Conservation (phyloP, 1,140 invertebrate species). For the Riptortus pedestris region DNA sequence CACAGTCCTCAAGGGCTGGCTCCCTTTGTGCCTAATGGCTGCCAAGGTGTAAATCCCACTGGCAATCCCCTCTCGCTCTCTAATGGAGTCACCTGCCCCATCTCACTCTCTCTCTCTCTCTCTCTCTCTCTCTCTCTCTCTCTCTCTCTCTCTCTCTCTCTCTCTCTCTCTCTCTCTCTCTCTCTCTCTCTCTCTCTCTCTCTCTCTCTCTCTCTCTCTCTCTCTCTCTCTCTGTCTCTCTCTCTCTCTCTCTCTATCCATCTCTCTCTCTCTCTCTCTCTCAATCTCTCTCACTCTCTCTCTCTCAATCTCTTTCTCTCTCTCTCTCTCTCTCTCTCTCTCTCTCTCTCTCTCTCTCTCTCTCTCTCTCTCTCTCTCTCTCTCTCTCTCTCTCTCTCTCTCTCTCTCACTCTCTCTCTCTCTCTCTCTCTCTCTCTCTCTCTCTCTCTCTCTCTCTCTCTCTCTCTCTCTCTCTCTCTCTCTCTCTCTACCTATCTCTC, state of each 20-base stretch:
- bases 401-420: conserved; percentile 19
- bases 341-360: conserved; percentile 15
- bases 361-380: conserved; percentile 15
- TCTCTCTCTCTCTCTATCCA: no score
- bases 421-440: conserved; percentile 15
- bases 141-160: conserved; percentile 17
- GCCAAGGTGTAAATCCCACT: no score
- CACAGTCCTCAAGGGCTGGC: no score
- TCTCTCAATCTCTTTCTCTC: no score
- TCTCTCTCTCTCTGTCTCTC: conserved; percentile 8
- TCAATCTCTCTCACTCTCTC: no score
- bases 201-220: conserved; percentile 13
- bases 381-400: conserved; percentile 15
- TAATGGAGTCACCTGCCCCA: background rate
- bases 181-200: conserved; percentile 15
- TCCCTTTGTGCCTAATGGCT: no score
- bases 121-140: conserved; percentile 20
- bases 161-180: conserved; percentile 16
- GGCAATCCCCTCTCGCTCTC: background rate
- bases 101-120: conserved; percentile 9
- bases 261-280: no score
- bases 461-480: conserved; percentile 20
- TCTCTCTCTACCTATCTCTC: no score
- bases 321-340: conserved; percentile 10
- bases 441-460: conserved; percentile 19